These are phyloP conservation scores for Chelonoidis abingdonii DNA, from an alignment of 2,113 vertebrate genomes.

Conservation along the genomic window DNA sequence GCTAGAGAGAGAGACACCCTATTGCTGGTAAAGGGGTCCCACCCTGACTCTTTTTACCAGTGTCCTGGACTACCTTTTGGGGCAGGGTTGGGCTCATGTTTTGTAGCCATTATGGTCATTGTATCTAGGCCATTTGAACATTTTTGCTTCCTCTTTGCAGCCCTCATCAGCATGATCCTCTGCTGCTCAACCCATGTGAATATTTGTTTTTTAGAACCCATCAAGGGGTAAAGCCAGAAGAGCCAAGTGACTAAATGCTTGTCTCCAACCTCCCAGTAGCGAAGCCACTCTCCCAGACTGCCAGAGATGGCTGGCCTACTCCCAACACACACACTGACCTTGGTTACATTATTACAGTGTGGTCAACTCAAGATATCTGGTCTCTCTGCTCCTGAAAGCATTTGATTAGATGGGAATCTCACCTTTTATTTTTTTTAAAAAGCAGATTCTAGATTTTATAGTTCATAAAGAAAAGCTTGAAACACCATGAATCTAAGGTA, in stretches of 20 bases:
- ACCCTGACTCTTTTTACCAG: conserved; percentile 38
- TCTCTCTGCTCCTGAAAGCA: conserved; percentile 16
- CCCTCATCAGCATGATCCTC: conserved; percentile 52
- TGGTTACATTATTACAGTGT: background rate
- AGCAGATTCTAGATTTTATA: conserved; percentile 15
- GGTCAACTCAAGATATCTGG: background rate
- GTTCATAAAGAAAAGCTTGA: conserved; percentile 32
- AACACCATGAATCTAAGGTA: background rate
- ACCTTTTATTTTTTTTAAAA: background rate
- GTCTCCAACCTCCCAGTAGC: conserved; percentile 31
- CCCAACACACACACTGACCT: background rate
- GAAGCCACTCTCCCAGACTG: background rate
- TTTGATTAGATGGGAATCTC: conserved; percentile 53
- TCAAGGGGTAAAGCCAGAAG: background rate
- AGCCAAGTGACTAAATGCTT: background rate
- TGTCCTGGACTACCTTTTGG: conserved; percentile 45
- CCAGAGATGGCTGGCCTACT: fast-evolving
- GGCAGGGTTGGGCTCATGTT: background rate
- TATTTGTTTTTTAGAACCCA: conserved; percentile 19
- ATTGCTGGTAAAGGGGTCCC: background rate
- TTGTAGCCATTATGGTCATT: conserved; percentile 44
- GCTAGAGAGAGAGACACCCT: background rate
- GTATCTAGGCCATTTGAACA: background rate
- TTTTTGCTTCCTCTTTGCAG: conserved; percentile 55
- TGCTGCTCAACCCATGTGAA: conserved; percentile 44